Evolutionary conservation across 2,888 invertebrate genomes (phyloP), one percentile per base, ranked within the genome.

Genomic region (Eristalis pertinax): DNA sequence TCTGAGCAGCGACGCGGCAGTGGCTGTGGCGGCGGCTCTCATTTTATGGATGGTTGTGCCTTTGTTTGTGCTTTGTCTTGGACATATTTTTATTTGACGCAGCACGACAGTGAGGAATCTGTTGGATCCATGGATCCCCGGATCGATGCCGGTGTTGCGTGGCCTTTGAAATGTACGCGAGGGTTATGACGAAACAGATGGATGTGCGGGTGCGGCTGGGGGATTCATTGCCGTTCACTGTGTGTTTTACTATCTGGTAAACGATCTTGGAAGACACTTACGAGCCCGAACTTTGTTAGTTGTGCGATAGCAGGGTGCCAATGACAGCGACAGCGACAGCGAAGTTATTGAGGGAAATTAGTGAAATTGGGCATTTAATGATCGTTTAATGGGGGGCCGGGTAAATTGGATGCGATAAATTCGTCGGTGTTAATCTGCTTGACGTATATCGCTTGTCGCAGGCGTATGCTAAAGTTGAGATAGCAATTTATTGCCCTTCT

Each of bases 301-400:
- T 70, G 41, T 56, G 62, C 56, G 38, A 60, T 41, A 68, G 72
- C 41, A 15, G 67, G 67, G 22, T 60, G 24, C 38, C 35, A 76
- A 72, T 56, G 72, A 77, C 50, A 50, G n/a, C 50, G 69, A 70
- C 26, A 32, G 32, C 32, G 32, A 32, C 8, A 70, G 60, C 56
- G 41, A 50, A 77, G 72, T 81, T 81, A 85, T 82, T 85, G 77
- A 32, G 72, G 78, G 70, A 79, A 86, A 86, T 86, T 86, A 86
- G 86, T 86, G 67, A 83, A 86, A 86, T 86, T 83, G 78, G 70
- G 77, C 78, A 79, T 83, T 86, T 86, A 83, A 86, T 86, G 74
- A 82, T 82, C 77, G 50, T 69, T 85, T 85, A 82, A 85, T 82
- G 67, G 78, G 83, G 11, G n/a, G 7, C 65, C 74, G 74, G 70